Evolutionary conservation across 2,113 vertebrate species (phyloP), one percentile per base, ranked within the genome.

Genomic region (Cercocebus atys): DNA sequence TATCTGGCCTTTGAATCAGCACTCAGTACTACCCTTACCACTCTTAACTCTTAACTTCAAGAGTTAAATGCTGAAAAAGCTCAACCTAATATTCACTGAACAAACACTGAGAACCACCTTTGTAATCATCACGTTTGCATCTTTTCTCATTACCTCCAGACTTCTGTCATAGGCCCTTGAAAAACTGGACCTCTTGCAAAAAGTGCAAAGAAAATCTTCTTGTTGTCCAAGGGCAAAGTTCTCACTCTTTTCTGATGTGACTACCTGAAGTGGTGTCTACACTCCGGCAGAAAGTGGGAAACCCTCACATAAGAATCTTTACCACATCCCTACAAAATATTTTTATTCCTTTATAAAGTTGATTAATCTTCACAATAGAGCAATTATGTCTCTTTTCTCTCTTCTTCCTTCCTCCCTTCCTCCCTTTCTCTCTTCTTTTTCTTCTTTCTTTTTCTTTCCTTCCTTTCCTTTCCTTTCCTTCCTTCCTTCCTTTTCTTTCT

Each of bases 271-370:
- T 40, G 27, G 27, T 88, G 94, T 75, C 78, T 7, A 3, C 38
- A 47, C 88, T 92, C 55, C 18, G 68, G 70, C 47, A 92, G 50
- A 97, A 72, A 80, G 75, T 86, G 80, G 93, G 78, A 92, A 64
- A 82, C 93, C 90, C 40, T 97, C 92, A 61, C 23, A 8, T 0
- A 35, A 97, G 83, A 97, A 35, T 73, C 45, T 89, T 76, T 97
- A 85, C 88, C 94, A 96, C 72, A 72, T 89, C 96, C 5, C 55
- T 84, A 90, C 80, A 95, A 94, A 97, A 73, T 75, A 93, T 95
- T 92, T 98, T 98, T 96, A 97, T 90, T 82, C 66, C 88, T 47
- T 95, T 93, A 97, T 94, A 97, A 97, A 97, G 86, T 47, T 75
- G 59, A 98, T 97, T 94, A 97, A 95, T 98, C 84, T 98, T 97